Evolutionary conservation across 1,140 invertebrate species (phyloP), one percentile per base, ranked within the genome.

Genomic region (Paralvinella palmiformis): DNA sequence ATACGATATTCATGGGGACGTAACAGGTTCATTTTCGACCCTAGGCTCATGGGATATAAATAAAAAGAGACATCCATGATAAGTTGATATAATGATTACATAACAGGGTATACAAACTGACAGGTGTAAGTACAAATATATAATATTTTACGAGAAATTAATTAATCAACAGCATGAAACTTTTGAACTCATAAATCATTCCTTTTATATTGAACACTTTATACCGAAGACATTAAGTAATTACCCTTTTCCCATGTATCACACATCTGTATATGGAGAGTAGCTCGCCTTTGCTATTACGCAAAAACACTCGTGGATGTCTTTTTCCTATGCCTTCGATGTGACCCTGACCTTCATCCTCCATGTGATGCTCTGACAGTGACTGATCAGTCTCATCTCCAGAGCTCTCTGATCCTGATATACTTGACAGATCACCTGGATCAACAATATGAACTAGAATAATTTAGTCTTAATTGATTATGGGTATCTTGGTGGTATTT

Each of bases 221-320:
- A n/a, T n/a, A n/a, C n/a, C n/a, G n/a, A n/a, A n/a, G n/a, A n/a
- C n/a, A n/a, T n/a, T n/a, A 41, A 41, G n/a, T 24, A 53, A 37
- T 29, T 65, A 78, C 76, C 70, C 74, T 75, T 70, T 79, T 79
- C 22, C 72, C 69, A 69, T 72, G 71, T 1, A 79, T 60, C 3
- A 91, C 75, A 73, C 88, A 89, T 67, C 86, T 79, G 71, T 90
- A 89, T 50, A 91, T 76, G 45, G 88, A 89, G 65, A 91, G 84
- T 61, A 91, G 85, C 65, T 88, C 82, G 1, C 85, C 86, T 24
- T 83, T 75, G 0, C 80, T 71, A 71, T 89, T 90, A 67, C 86
- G 85, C 67, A 90, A 87, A 68, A 88, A 89, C 0, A 89, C 84
- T 76, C 89, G 88, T 3, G 87, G 86, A 71, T 69, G 63, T 60